Evolutionary conservation across 2,888 invertebrate genomes (phyloP).

Genomic region (Scaptomyza tumidula): DNA sequence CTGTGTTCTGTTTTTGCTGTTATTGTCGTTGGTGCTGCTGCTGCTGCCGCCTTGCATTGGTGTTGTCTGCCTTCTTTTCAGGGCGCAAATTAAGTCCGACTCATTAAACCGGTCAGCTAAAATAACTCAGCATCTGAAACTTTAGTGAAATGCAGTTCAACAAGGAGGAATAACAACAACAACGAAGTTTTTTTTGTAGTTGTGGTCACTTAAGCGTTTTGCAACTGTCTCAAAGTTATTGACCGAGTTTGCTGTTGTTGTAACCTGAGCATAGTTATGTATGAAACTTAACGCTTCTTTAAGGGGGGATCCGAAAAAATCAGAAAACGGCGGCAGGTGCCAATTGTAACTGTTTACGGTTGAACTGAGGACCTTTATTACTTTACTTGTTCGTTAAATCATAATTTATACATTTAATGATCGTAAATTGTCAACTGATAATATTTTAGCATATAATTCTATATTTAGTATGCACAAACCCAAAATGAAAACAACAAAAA

Average conservation of each 20-base stretch:
- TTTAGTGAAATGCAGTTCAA: conserved; percentile 53
- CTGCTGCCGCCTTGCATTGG: conserved; percentile 40
- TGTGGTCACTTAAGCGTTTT: conserved; percentile 64
- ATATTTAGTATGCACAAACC: conserved; percentile 2
- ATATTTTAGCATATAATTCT: conserved; percentile 18
- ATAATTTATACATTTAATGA: conserved; percentile 35
- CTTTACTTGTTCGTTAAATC: conserved; percentile 4
- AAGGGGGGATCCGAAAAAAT: background rate
- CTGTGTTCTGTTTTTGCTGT: conserved; percentile 20
- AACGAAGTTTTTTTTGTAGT: conserved; percentile 29
- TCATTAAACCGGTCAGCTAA: conserved; percentile 75
- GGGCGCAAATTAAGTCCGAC: conserved; percentile 77
- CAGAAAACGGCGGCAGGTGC: conserved; percentile 49
- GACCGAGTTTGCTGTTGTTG: conserved; percentile 71
- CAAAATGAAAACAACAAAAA: conserved; percentile 11
- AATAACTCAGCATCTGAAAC: conserved; percentile 63
- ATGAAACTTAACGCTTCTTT: conserved; percentile 63
- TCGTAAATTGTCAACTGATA: conserved; percentile 24
- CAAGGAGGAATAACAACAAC: conserved; percentile 41
- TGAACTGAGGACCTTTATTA: conserved; percentile 1
- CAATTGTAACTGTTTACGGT: conserved; percentile 31
- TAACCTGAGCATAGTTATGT: conserved; percentile 54
- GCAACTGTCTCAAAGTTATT: conserved; percentile 66
- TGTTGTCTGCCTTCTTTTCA: conserved; percentile 61
- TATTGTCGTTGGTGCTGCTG: conserved; percentile 7